These are phyloP conservation scores for Discoglossus pictus DNA, from an alignment of 2,797 vertebrate species.

Conservation along the genomic window DNA sequence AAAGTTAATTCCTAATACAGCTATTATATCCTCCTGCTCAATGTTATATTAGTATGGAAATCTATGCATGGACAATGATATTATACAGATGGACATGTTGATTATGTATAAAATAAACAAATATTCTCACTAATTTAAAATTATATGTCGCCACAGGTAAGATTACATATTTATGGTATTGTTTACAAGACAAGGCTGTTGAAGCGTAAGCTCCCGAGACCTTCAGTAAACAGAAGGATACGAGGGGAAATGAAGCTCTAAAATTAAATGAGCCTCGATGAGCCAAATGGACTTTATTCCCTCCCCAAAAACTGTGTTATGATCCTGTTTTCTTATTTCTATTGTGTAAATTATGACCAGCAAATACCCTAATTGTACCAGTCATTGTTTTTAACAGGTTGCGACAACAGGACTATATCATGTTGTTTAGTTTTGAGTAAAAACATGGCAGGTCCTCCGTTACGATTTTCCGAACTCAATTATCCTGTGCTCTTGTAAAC, in stretches of 20 bases:
- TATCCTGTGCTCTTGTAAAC: constrained; percentile 87
- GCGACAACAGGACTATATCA: not conserved
- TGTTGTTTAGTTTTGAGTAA: constrained; percentile 77
- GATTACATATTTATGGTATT: constrained; percentile 21
- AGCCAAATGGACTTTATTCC: constrained; percentile 17
- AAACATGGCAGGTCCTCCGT: constrained; percentile 79
- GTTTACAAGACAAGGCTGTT: constrained; percentile 3
- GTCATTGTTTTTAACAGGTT: constrained; percentile 54
- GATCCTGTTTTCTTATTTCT: not conserved
- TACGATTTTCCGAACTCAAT: constrained; percentile 82
- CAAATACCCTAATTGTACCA: not conserved
- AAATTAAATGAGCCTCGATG: constrained; percentile 11
- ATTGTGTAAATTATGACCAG: constrained; percentile 24
- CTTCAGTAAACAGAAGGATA: constrained; percentile 34
- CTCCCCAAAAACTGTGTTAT: constrained; percentile 20
- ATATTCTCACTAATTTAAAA: constrained; percentile 56
- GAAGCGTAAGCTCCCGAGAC: not conserved
- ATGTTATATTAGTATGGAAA: no score
- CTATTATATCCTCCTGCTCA: no score
- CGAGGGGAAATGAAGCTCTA: constrained; percentile 16
- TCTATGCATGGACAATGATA: not conserved
- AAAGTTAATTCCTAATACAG: no score
- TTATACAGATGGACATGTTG: constrained; percentile 51
- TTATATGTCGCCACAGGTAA: not conserved
- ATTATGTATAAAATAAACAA: constrained; percentile 56